These are phyloP conservation scores for Pelodiscus sinensis DNA, from an alignment of 2,113 vertebrate genomes.

Conservation along the genomic window DNA sequence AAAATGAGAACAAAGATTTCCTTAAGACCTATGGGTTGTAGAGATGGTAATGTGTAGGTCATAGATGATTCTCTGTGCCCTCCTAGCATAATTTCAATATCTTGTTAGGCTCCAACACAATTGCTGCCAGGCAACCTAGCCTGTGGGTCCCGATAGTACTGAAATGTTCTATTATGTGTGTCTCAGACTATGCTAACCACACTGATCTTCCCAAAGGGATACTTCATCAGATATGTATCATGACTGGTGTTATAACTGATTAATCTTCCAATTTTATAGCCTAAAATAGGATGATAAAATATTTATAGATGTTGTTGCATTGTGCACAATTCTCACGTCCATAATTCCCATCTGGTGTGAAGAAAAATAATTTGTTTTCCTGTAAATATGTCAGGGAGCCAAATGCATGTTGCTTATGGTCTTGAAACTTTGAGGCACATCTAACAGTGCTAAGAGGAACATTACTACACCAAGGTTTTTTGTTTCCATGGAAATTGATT, in stretches of 20 bases:
- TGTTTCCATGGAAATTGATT: background rate
- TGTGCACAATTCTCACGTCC: slow-evolving; percentile 40
- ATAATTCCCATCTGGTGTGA: slow-evolving; percentile 57
- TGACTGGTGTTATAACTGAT: slow-evolving; percentile 31
- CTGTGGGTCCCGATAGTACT: background rate
- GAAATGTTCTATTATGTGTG: slow-evolving; percentile 6
- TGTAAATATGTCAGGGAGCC: slow-evolving; percentile 36
- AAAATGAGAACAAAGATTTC: background rate
- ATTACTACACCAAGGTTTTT: slow-evolving; percentile 18
- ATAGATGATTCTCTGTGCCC: background rate
- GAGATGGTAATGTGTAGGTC: background rate
- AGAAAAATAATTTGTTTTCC: slow-evolving; percentile 67
- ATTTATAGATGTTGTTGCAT: slow-evolving; percentile 43
- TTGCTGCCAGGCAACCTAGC: background rate
- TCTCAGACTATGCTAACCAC: background rate
- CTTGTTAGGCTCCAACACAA: background rate
- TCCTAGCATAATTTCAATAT: background rate
- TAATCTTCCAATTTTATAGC: slow-evolving; percentile 55
- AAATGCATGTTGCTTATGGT: slow-evolving; percentile 47
- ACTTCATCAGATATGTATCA: slow-evolving; percentile 28
- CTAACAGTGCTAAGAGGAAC: slow-evolving; percentile 25
- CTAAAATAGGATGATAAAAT: slow-evolving; percentile 48
- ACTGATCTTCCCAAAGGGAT: slow-evolving; percentile 22
- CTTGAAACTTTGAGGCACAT: slow-evolving; percentile 21
- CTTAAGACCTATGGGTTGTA: background rate